Base-by-base conservation (phyloP, 2,888 invertebrate species). In the Crossocerus cetratus region DNA sequence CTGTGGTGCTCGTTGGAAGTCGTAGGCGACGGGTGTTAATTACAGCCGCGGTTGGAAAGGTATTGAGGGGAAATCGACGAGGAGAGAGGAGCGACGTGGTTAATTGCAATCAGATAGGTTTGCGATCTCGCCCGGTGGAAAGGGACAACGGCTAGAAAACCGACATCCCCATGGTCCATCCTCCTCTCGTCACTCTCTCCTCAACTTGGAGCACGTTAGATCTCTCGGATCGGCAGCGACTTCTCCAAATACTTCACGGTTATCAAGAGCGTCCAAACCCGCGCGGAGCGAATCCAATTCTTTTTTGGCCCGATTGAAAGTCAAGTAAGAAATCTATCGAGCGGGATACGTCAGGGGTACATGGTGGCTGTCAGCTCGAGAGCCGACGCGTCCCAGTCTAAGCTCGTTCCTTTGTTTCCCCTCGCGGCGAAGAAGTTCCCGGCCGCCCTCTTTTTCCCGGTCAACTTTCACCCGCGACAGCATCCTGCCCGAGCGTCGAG, bases 71-170 rank as follows among this genome's bases (percentile, higher is more conserved):
- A 80, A 78, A 80, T 80, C 80, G 69, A 64, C 62, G 77, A n/a
- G 43, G 66, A 57, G 69, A 65, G 71, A 67, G 72, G 73, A 76
- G 66, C 64, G 60, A 65, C 43, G 69, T n/a, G 58, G 32, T 63
- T 74, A 80, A 80, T 80, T 71, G 59, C 74, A 62, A 78, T 81
- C 80, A 76, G 80, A 80, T 80, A 78, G 68, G 74, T 69, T 72
- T 72, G 65, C 72, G 61, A 74, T 64, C 32, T 32, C 65, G 62
- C 22, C 66, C 70, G 74, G 70, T 58, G 65, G 69, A 22, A n/a
- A n/a, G n/a, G n/a, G 32, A 32, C 32, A 32, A 2, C 11, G 8
- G 11, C 54, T 66, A 73, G 70, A 58, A 80, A 78, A 72, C 63
- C 23, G 59, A 61, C 63, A 20, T 20, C 53, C n/a, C 5, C 56